Evolutionary conservation across 2,797 vertebrate species (phyloP), one percentile per base, ranked within the genome.

Genomic region (Typhlichthys eigenmanni): DNA sequence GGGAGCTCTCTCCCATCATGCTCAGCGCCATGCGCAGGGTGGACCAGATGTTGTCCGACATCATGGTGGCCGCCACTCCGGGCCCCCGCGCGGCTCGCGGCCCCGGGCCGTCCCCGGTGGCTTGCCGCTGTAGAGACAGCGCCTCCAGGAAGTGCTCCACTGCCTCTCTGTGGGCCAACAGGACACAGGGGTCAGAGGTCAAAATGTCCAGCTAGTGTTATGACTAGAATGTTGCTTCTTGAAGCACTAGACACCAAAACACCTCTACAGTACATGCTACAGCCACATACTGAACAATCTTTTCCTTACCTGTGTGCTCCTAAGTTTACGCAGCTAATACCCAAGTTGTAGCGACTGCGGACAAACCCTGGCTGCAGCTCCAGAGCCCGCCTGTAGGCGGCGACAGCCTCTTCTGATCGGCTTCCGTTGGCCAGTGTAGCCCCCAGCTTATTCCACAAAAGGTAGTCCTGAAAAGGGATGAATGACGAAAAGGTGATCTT

Each of bases 31-130:
- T 95, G 60, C 98, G 95, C 69, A 99, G 90, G 0, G 97, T 99
- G 84, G 94, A 98, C 98, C 98, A 99, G 89, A 99, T 98, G 91
- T 99, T 99, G 92, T 99, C 98, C 0, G 98, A 99, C 96, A 98
- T 99, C 72, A 93, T 74, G 5, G 89, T 89, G 56, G 95, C 95
- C 0, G 95, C 96, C 1, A 90, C 91, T 38, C 92, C 93, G 0
- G 94, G 94, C 0, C 95, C 95, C 46, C 93, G 87, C 16, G 92
- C 89, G 19, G 94, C 95, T 84, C 79, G 78, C 0, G 80, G 84
- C 3, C 82, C 71, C 48, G 73, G 68, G 7, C 55, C 84, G 0
- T 89, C 89, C 2, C 76, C 88, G 0, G 89, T 76, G 0, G 93
- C 92, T 73, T 93, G 91, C 10, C 94, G 94, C 86, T 99, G 98